Evolutionary conservation across 2,113 vertebrate genomes (phyloP).

Genomic region (Cynocephalus volans): DNA sequence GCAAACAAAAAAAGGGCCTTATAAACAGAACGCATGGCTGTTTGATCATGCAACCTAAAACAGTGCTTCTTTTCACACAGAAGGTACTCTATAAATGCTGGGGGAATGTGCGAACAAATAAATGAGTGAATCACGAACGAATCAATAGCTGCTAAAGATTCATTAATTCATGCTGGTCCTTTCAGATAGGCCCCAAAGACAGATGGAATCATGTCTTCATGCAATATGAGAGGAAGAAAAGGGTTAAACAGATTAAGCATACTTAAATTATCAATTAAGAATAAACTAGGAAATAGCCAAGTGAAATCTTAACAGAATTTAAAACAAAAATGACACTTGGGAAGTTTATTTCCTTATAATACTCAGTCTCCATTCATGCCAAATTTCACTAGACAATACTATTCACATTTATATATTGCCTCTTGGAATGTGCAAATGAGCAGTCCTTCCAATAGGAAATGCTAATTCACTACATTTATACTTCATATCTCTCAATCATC

Average conservation of each 20-base stretch:
- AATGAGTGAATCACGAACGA: not conserved
- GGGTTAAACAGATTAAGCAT: not conserved
- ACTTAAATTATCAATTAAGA: not conserved
- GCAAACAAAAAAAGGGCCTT: not conserved
- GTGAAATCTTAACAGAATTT: slow-evolving; percentile 55
- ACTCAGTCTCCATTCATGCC: not conserved
- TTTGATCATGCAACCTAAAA: slow-evolving; percentile 2
- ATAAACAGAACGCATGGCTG: not conserved
- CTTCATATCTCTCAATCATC: slow-evolving; percentile 59
- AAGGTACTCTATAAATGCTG: slow-evolving; percentile 19
- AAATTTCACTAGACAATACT: slow-evolving; percentile 61
- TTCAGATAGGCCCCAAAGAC: not conserved
- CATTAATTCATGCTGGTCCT: not conserved
- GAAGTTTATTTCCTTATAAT: slow-evolving; percentile 47
- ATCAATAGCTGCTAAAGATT: not conserved
- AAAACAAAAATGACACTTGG: not conserved
- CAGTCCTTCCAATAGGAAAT: slow-evolving; percentile 66
- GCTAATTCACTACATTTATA: slow-evolving; percentile 60
- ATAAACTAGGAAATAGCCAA: slow-evolving; percentile 16
- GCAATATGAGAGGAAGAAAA: not conserved
- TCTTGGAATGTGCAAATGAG: slow-evolving; percentile 55
- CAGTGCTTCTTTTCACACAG: not conserved
- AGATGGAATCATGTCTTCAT: not conserved
- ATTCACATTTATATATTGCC: slow-evolving; percentile 5
- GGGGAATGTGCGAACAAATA: slow-evolving; percentile 22